phyloP scores from a whole-genome alignment of 2,113 vertebrate genomes.

The Oryzias curvinotus region DNA sequence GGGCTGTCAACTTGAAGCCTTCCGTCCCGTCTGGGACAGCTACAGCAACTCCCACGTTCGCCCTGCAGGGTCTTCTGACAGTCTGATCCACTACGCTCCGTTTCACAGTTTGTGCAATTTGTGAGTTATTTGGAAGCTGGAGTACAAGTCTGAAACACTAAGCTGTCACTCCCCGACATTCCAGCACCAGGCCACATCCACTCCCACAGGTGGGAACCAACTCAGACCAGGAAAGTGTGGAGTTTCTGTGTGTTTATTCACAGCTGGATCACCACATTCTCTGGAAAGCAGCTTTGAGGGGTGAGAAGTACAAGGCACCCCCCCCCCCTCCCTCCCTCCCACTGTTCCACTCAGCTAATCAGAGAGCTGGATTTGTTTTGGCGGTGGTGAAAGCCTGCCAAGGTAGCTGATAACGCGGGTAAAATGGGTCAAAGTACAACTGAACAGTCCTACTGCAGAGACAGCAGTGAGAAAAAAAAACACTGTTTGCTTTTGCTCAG shows the following conservation, averaged over 20 bases:
- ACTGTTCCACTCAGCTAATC: slow-evolving; percentile 38
- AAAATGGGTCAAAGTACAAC: slow-evolving; percentile 74
- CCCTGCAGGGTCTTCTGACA: slow-evolving; percentile 6
- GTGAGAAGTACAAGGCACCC: slow-evolving; percentile 40
- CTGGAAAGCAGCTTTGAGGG: slow-evolving; percentile 36
- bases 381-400: slow-evolving; percentile 46
- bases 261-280: slow-evolving; percentile 55
- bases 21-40: neutral
- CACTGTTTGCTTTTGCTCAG: slow-evolving; percentile 39
- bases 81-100: slow-evolving; percentile 21
- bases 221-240: slow-evolving; percentile 15
- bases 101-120: slow-evolving; percentile 15
- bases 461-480: slow-evolving; percentile 38
- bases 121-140: slow-evolving; percentile 30
- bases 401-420: slow-evolving; percentile 57
- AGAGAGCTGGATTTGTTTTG: slow-evolving; percentile 62
- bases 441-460: slow-evolving; percentile 14
- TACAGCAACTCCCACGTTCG: slow-evolving; percentile 7
- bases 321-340: slow-evolving; percentile 41
- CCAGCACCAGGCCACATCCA: slow-evolving; percentile 38
- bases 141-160: slow-evolving; percentile 1
- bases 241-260: slow-evolving; percentile 60
- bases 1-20: neutral
- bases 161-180: slow-evolving; percentile 51
- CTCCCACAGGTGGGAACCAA: slow-evolving; percentile 66